These are phyloP conservation scores for Nymphalis c-album DNA, from an alignment of 2,888 invertebrate genomes.

Conservation along the genomic window DNA sequence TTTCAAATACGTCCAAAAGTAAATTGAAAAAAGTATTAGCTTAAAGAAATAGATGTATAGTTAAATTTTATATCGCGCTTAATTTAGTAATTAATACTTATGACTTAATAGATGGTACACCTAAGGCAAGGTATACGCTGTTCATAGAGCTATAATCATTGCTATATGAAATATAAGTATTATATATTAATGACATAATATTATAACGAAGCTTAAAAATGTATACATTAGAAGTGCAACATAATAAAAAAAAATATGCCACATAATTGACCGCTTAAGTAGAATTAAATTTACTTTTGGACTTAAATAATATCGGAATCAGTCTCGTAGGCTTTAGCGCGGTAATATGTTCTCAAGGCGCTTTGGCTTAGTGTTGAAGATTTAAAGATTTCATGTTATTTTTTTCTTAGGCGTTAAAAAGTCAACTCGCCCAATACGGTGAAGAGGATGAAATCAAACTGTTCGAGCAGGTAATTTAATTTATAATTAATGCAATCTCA, in stretches of 20 bases:
- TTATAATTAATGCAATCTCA: neutral
- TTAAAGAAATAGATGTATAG: too few relatives aligned
- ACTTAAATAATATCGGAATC: neutral
- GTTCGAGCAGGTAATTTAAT: conserved; percentile 60
- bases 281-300: conserved; percentile 9
- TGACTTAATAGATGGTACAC: neutral
- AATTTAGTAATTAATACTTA: too few relatives aligned
- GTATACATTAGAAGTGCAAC: too few relatives aligned
- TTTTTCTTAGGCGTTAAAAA: conserved; percentile 66
- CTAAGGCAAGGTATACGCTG: neutral
- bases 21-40: neutral
- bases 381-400: conserved; percentile 7
- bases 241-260: neutral
- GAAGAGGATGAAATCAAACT: conserved; percentile 68
- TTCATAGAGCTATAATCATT: neutral
- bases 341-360: neutral
- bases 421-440: conserved; percentile 65
- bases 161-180: too few relatives aligned
- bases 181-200: too few relatives aligned
- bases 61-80: too few relatives aligned
- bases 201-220: too few relatives aligned
- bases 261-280: neutral
- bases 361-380: conserved; percentile 8
- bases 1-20: conserved; percentile 3
- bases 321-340: conserved; percentile 9